phyloP scores from a whole-genome alignment of 2,113 vertebrate genomes.

The Puffinus mauretanicus region DNA sequence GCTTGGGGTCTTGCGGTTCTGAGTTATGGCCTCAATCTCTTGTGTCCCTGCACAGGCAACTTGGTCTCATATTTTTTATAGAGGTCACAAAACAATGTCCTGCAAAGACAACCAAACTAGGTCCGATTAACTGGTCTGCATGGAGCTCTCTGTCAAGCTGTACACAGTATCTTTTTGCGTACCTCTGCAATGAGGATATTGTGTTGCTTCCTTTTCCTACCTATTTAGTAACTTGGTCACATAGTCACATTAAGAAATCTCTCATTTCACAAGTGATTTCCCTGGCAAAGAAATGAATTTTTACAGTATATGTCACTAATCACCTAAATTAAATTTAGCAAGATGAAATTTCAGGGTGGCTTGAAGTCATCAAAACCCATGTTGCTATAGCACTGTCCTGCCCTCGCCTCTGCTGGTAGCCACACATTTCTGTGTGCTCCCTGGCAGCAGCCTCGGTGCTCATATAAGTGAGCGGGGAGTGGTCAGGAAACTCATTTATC shows the following conservation, averaged over 20 bases:
- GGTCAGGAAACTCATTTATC: not conserved
- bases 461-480: not conserved
- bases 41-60: not conserved
- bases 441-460: not conserved
- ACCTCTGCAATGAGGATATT: not conserved
- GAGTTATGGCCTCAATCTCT: not conserved
- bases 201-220: not conserved
- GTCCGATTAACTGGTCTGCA: not conserved
- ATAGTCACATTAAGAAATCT: not conserved
- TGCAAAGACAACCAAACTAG: not conserved
- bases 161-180: not conserved
- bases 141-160: not conserved
- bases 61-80: not conserved
- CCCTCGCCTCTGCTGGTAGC: not conserved
- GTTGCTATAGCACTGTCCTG: not conserved
- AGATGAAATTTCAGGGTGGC: not conserved
- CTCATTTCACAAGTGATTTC: not conserved
- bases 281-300: not conserved
- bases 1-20: not conserved
- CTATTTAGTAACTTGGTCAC: not conserved
- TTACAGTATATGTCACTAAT: not conserved
- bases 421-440: not conserved
- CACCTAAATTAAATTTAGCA: not conserved
- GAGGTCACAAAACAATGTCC: not conserved
- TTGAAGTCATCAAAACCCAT: not conserved